phyloP scores from a whole-genome alignment of 2,888 invertebrate species.

The Lasioglossum lativentre region DNA sequence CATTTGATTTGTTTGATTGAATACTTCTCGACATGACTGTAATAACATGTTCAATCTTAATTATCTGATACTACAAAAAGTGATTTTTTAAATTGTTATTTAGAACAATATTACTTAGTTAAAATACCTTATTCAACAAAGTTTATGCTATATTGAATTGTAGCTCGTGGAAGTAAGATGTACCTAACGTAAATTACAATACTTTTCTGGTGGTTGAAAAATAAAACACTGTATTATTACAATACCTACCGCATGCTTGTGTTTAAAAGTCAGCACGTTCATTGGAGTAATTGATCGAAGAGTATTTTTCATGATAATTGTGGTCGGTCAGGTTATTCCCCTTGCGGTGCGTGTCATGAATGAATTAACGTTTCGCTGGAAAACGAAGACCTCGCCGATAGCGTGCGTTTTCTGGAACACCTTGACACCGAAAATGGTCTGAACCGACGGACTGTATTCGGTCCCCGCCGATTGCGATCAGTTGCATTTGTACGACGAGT shows the following conservation, averaged over 20 bases:
- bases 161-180: not conserved
- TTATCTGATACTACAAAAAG: no score
- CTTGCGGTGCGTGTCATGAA: slow-evolving; percentile 56
- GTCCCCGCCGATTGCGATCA: slow-evolving; percentile 19
- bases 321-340: slow-evolving; percentile 54
- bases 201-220: not conserved
- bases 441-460: slow-evolving; percentile 30
- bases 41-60: no score
- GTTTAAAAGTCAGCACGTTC: not conserved
- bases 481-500: not conserved
- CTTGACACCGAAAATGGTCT: slow-evolving; percentile 71
- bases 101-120: no score
- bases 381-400: slow-evolving; percentile 58
- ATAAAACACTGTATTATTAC: not conserved
- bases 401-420: slow-evolving; percentile 59
- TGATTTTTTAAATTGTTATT: no score
- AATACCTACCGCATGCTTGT: not conserved
- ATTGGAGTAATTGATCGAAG: slow-evolving; percentile 17
- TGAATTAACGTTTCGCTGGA: slow-evolving; percentile 65
- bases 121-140: not conserved
- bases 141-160: not conserved
- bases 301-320: slow-evolving; percentile 18
- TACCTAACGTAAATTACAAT: not conserved
- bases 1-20: no score
- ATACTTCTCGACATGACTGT: no score